phyloP scores from a whole-genome alignment of 2,113 vertebrate species.

The Callospermophilus lateralis region DNA sequence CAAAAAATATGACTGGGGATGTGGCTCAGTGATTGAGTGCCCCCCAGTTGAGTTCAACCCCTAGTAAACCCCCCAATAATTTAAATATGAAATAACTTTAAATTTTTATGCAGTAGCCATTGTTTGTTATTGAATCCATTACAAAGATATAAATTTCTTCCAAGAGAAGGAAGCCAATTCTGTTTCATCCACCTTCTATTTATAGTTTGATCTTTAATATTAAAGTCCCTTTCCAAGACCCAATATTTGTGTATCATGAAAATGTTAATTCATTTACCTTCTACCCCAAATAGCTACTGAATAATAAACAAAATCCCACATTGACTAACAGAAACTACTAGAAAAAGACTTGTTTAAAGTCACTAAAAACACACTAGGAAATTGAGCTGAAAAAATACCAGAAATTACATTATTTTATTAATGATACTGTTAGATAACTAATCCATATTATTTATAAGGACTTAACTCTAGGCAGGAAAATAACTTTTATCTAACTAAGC shows the following conservation, averaged over 20 bases:
- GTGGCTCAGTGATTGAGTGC: too few species aligned
- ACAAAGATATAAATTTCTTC: not conserved
- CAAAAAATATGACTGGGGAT: too few species aligned
- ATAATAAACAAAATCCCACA: slow-evolving; percentile 16
- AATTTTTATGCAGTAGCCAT: not conserved
- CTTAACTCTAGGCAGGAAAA: not conserved
- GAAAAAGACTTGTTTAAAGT: not conserved
- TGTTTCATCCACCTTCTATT: not conserved
- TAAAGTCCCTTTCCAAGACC: not conserved
- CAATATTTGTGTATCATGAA: not conserved
- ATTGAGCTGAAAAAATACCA: not conserved
- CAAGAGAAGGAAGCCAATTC: not conserved
- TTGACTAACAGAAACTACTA: slow-evolving; percentile 1
- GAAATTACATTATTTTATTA: not conserved
- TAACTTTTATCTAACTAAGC: not conserved
- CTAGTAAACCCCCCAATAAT: too few species aligned
- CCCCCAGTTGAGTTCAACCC: too few species aligned
- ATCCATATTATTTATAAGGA: not conserved
- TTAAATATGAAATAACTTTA: not conserved
- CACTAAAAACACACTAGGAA: not conserved
- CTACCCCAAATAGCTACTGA: not conserved
- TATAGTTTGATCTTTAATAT: not conserved
- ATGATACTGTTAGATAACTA: not conserved
- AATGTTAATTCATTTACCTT: not conserved
- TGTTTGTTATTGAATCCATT: not conserved